Evolutionary conservation across 2,888 invertebrate genomes (phyloP).

Genomic region (Archips xylosteana): DNA sequence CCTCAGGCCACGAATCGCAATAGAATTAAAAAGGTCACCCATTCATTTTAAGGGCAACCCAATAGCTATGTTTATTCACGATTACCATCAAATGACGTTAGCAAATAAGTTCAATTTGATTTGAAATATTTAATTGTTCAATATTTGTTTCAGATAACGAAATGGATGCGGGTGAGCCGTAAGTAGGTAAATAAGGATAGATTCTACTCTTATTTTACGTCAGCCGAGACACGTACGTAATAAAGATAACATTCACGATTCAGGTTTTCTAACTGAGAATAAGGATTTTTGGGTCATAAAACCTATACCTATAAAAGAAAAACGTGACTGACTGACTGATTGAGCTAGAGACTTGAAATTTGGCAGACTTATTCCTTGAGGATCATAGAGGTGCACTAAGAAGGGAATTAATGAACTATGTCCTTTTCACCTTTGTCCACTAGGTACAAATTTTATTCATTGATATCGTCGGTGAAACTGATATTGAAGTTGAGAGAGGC

Average conservation of each 20-base stretch:
- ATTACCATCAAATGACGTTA: background rate
- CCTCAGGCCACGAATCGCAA: background rate
- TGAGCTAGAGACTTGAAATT: too few species aligned
- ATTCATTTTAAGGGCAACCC: constrained; percentile 24
- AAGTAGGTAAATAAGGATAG: constrained; percentile 8
- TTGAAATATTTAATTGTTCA: constrained; percentile 20
- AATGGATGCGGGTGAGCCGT: constrained; percentile 23
- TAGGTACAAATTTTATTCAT: too few species aligned
- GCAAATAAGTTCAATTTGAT: constrained; percentile 19
- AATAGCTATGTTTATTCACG: constrained; percentile 19
- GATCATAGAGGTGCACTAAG: too few species aligned
- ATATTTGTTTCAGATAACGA: constrained; percentile 39
- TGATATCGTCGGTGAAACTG: too few species aligned
- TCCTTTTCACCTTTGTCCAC: too few species aligned
- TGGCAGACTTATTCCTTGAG: too few species aligned
- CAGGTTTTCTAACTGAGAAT: too few species aligned
- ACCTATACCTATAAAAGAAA: too few species aligned
- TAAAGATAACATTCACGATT: background rate
- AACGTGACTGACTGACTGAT: too few species aligned
- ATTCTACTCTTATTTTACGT: background rate
- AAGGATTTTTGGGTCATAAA: too few species aligned
- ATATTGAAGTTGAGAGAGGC: too few species aligned
- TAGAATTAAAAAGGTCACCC: constrained; percentile 24
- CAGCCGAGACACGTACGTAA: background rate
- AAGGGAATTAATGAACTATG: too few species aligned